Conservation (phyloP, 2,113 vertebrate genomes). For the Silurus glanis region DNA sequence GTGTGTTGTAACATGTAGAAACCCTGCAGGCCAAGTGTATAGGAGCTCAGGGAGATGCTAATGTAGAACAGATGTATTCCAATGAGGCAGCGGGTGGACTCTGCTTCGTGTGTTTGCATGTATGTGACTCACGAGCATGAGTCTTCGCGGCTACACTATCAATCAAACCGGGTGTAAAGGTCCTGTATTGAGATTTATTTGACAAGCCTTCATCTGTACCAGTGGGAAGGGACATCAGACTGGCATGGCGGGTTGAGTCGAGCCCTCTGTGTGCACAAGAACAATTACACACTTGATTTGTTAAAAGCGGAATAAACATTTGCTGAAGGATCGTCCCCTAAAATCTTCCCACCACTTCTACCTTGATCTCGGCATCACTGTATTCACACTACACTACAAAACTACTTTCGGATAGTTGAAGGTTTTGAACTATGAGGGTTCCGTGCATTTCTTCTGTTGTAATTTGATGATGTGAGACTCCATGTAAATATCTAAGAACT, state of each 20-base stretch:
- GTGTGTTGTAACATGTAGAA: conserved; percentile 9
- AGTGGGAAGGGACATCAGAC: conserved; percentile 7
- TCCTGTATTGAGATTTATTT: conserved; percentile 24
- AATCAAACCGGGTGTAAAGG: conserved; percentile 10
- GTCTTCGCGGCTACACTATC: conserved; percentile 24
- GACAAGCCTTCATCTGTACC: conserved; percentile 16
- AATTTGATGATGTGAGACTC: background rate
- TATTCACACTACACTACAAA: background rate
- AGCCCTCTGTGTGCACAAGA: background rate
- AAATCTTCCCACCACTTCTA: background rate
- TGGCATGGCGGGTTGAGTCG: conserved; percentile 33
- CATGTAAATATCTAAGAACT: background rate
- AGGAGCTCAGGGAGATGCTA: conserved; percentile 49
- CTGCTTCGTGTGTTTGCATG: conserved; percentile 30
- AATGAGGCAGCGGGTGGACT: conserved; percentile 46
- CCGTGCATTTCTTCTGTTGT: background rate
- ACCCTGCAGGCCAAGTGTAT: conserved; percentile 22
- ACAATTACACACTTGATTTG: conserved; percentile 17
- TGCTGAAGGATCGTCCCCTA: background rate
- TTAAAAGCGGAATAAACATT: background rate
- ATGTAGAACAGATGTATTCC: conserved; percentile 47
- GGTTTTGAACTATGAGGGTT: background rate
- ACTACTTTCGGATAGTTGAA: background rate
- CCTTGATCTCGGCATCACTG: background rate
- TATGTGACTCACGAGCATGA: conserved; percentile 21